These are phyloP conservation scores for Triplophysa rosa DNA, from an alignment of 2,113 vertebrate species.

Conservation along the genomic window DNA sequence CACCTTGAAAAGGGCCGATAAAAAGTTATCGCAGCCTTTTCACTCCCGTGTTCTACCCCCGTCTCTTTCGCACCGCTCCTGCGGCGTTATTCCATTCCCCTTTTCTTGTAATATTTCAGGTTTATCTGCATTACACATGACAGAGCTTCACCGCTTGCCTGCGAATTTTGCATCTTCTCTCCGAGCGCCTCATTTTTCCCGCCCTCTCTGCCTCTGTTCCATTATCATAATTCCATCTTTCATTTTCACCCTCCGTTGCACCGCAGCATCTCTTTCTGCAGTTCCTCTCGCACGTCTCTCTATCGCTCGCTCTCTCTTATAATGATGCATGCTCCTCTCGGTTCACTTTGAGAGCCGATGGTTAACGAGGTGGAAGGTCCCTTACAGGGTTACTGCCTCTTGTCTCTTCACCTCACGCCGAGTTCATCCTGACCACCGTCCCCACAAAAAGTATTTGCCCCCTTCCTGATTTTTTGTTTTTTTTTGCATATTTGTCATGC, in stretches of 20 bases:
- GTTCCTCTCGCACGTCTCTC: neutral
- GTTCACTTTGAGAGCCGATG: slow-evolving; percentile 12
- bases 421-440: neutral
- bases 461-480: too few relatives aligned
- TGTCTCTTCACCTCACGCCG: neutral
- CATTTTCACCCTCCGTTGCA: slow-evolving; percentile 15
- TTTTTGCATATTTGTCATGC: too few relatives aligned
- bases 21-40: slow-evolving; percentile 12
- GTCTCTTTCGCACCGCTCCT: neutral
- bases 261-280: neutral
- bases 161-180: slow-evolving; percentile 1
- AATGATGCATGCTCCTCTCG: slow-evolving; percentile 39
- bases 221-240: slow-evolving; percentile 29
- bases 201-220: slow-evolving; percentile 23
- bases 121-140: slow-evolving; percentile 32
- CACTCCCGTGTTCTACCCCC: slow-evolving; percentile 2
- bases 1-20: slow-evolving; percentile 34
- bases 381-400: neutral
- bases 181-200: neutral
- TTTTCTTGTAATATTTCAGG: slow-evolving; percentile 23
- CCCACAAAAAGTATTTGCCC: too few relatives aligned
- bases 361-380: neutral
- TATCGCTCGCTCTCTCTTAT: slow-evolving; percentile 29
- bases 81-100: neutral
- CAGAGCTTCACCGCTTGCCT: slow-evolving; percentile 27